A percentile compares a stretch with the other conserved stretches of the same genome.
Conservation (phyloP, 2,113 vertebrate species). For the Scomber japonicus region DNA sequence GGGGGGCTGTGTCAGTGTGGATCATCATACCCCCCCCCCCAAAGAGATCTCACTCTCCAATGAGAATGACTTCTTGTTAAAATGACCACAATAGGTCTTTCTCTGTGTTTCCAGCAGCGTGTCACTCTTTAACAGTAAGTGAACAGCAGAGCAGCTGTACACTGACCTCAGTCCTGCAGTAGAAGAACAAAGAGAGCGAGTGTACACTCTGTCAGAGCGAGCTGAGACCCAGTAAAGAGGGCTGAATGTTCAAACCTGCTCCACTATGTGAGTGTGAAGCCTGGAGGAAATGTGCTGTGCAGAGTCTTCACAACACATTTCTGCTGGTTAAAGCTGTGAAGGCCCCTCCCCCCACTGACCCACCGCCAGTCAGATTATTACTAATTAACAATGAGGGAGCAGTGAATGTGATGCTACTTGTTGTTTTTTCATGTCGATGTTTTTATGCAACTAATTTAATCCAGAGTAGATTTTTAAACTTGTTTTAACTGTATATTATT, state of each 20-base stretch:
- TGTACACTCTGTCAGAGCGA: neutral
- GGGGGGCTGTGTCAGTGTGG: neutral
- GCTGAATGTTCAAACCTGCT: neutral
- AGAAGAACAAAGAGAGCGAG: neutral
- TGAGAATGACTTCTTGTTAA: too few relatives aligned
- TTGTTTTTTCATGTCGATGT: slow-evolving; percentile 10
- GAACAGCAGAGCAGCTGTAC: neutral
- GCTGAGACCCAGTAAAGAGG: neutral
- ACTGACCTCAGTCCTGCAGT: neutral
- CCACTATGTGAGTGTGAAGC: neutral
- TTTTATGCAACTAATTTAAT: slow-evolving; percentile 53
- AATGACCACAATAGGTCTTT: neutral
- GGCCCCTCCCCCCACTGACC: neutral
- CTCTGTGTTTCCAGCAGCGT: neutral
- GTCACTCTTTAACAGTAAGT: neutral
- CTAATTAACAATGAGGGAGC: slow-evolving; percentile 30
- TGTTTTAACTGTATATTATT: slow-evolving; percentile 30
- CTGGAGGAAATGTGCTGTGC: slow-evolving; percentile 16
- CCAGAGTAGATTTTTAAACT: slow-evolving; percentile 2
- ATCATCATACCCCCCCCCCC: neutral
- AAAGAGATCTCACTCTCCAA: neutral
- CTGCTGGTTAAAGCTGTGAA: slow-evolving; percentile 21
- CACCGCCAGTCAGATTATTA: neutral
- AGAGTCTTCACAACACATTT: slow-evolving; percentile 8
- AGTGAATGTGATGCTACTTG: slow-evolving; percentile 31